phyloP scores from a whole-genome alignment of 2,113 vertebrate genomes.

The Pterocles gutturalis region DNA sequence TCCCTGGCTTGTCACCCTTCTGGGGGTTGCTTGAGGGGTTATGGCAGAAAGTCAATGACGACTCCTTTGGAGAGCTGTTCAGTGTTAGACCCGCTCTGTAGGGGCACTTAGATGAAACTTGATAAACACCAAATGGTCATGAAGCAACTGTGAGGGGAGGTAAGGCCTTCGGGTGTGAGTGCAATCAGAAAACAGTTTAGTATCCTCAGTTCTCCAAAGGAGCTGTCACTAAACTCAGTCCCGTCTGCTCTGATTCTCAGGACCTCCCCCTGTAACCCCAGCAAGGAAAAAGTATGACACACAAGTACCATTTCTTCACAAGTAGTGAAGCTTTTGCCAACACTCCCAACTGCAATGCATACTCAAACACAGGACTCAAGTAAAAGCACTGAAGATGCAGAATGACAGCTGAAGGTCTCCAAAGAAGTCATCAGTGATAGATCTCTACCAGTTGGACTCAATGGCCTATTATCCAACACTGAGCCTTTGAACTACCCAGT shows the following conservation, averaged over 20 bases:
- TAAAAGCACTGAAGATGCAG: not conserved
- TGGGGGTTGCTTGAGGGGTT: not conserved
- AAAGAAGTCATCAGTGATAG: not conserved
- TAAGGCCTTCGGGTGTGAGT: rapidly evolving
- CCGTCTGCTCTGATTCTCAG: not conserved
- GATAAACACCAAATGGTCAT: not conserved
- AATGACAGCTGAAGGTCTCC: not conserved
- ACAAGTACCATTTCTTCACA: not conserved
- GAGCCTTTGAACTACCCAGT: not conserved
- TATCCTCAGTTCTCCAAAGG: not conserved
- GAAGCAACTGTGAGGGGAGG: not conserved
- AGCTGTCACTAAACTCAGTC: not conserved
- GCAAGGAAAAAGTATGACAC: not conserved
- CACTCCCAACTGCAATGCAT: not conserved
- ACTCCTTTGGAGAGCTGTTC: not conserved
- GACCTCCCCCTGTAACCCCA: not conserved
- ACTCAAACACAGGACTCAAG: not conserved
- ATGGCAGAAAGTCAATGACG: not conserved
- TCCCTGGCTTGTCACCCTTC: not conserved
- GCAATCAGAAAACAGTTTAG: not conserved
- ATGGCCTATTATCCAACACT: not conserved
- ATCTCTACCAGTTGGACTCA: not conserved
- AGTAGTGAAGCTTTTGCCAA: not conserved
- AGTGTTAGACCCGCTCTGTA: not conserved
- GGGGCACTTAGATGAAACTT: not conserved